Conservation (phyloP, 2,797 vertebrate genomes). For the Bradypodion pumilum region DNA sequence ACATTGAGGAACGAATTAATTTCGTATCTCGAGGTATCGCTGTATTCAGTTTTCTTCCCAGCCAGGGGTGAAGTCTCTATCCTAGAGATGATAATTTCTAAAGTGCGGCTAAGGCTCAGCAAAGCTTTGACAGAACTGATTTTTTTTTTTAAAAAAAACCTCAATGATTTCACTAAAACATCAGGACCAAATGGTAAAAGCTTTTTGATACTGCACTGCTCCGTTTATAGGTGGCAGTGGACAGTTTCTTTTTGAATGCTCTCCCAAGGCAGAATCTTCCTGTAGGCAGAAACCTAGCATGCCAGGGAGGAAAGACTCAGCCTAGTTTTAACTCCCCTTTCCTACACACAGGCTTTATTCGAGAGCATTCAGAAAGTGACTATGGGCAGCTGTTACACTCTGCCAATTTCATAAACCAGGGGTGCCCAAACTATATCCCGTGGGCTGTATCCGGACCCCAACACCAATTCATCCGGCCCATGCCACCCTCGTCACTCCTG, state of each 20-base stretch:
- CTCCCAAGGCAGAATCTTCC: background rate
- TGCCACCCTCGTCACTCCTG: no score
- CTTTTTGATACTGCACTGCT: background rate
- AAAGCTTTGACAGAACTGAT: background rate
- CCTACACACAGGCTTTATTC: background rate
- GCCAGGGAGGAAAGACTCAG: background rate
- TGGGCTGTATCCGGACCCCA: no score
- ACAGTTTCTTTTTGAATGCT: background rate
- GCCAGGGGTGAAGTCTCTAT: background rate
- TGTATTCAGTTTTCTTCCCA: background rate
- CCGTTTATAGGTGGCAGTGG: background rate
- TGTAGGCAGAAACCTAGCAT: background rate
- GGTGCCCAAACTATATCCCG: no score
- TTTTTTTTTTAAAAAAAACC: background rate
- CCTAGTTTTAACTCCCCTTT: background rate
- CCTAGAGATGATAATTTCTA: background rate
- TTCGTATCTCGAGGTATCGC: no score
- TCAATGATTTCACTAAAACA: background rate
- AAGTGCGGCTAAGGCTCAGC: background rate
- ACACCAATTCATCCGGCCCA: no score
- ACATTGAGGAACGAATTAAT: no score
- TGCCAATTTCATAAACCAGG: background rate
- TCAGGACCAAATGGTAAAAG: background rate
- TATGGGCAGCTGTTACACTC: background rate
- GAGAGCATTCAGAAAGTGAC: background rate